Base-by-base conservation (phyloP, 2,888 invertebrate species). In the Allacma fusca region DNA sequence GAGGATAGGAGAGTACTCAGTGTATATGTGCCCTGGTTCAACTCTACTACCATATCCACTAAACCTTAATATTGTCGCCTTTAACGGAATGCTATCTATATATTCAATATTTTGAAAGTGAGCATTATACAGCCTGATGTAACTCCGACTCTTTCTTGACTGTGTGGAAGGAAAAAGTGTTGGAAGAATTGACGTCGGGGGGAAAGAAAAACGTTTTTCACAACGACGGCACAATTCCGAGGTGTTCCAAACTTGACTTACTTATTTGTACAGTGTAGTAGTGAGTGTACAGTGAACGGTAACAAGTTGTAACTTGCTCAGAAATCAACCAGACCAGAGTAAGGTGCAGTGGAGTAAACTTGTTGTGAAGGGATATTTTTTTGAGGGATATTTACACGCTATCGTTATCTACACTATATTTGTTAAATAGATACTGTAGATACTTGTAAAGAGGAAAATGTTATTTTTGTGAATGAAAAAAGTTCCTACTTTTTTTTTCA, bases 391-490 rank as follows among this genome's bases (percentile, higher is more conserved):
- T 50, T 13, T 50, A 12, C 2, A 50, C 50, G 40, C 16, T 50
- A 50, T 50, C 50, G 4, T n/a, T n/a, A 50, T 50, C n/a, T n/a
- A n/a, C 16, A 16, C 50, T 5, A 34, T n/a, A n/a, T n/a, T n/a
- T n/a, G n/a, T n/a, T 34, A 34, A 34, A 34, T 34, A 34, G 5
- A 34, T 34, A 7, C 34, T 34, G 34, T 9, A 34, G 9, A 34
- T 34, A 34, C 5, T 34, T 34, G 34, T 34, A 9, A 2, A 9
- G n/a, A 50, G 16, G 50, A 19, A 50, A 50, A 19, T 50, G 16
- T 13, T 50, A n/a, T 50, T 50, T 50, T 50, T 50, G 50, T 50
- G 50, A 50, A 50, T 50, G 50, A 50, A 50, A 50, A 50, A 50
- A 34, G 34, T 34, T 5, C 4, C 50, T 12, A 19, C 16, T 50